Percentiles rank a stretch among this genome's conserved stretches.
Evolutionary conservation across 2,113 vertebrate species (phyloP).

Genomic region (Peromyscus polionotus): DNA sequence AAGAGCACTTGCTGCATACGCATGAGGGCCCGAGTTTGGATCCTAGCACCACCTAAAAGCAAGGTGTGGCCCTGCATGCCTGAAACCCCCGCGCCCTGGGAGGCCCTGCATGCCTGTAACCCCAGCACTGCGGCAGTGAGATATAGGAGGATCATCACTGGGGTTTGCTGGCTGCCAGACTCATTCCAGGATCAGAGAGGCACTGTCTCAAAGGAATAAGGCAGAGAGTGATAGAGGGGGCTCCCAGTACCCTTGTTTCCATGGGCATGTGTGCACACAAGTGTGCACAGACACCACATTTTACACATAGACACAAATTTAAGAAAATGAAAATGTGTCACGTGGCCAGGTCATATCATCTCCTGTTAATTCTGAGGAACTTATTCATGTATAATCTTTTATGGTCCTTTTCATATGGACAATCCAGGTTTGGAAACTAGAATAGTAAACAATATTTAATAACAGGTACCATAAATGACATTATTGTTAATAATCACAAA

Average conservation of each 20-base stretch:
- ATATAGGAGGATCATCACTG: neutral
- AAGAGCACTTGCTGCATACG: neutral
- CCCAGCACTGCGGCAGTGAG: too few relatives aligned
- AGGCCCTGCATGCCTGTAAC: neutral
- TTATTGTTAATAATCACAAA: constrained; percentile 69
- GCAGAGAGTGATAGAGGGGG: neutral
- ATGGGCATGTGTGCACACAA: neutral
- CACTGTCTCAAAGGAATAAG: neutral
- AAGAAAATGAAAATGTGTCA: neutral
- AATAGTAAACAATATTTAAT: constrained; percentile 48
- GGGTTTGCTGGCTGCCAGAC: neutral
- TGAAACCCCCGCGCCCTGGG: too few relatives aligned
- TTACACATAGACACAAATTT: neutral
- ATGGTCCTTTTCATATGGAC: constrained; percentile 12
- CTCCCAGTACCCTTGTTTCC: neutral
- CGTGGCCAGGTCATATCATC: neutral
- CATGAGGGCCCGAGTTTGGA: neutral
- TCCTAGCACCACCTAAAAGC: neutral
- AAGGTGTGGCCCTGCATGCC: neutral
- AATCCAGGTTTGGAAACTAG: constrained; percentile 47
- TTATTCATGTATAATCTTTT: neutral
- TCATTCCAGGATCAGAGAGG: neutral
- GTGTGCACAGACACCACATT: neutral
- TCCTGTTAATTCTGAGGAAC: constrained; percentile 1
- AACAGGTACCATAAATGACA: neutral